Percentiles rank a stretch among this genome's conserved stretches.
Conservation (phyloP, 2,797 vertebrate species). For the Tiaroga cobitis region DNA sequence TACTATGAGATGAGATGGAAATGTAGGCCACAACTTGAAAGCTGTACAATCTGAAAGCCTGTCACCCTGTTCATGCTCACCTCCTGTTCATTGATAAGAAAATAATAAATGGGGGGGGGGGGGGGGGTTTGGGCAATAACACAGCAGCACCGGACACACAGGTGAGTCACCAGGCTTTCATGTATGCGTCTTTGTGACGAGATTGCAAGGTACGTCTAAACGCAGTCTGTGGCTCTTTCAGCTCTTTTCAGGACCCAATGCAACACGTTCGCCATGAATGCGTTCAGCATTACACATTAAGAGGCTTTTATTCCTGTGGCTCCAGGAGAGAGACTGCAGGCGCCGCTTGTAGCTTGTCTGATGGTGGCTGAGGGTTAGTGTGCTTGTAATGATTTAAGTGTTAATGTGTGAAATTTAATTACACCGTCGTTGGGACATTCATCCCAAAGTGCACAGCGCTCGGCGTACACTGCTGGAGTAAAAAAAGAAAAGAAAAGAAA, state of each 20-base stretch:
- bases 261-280: background rate
- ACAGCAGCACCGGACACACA: background rate
- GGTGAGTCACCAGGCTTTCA: conserved; percentile 1
- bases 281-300: conserved; percentile 14
- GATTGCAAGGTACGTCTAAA: background rate
- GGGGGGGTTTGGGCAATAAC: background rate
- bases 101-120: background rate
- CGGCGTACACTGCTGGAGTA: background rate
- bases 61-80: background rate
- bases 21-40: conserved; percentile 21
- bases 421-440: background rate
- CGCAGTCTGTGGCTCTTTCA: background rate
- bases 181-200: background rate
- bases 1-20: background rate
- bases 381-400: conserved; percentile 69
- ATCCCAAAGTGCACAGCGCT: background rate
- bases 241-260: background rate
- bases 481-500: background rate
- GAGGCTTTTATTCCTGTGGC: background rate
- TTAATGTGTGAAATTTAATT: conserved; percentile 48
- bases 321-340: conserved; percentile 15
- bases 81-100: conserved; percentile 14
- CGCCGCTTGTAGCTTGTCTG: background rate
- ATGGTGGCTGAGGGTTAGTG: conserved; percentile 31
- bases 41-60: conserved; percentile 6